phyloP scores from a whole-genome alignment of 2,888 invertebrate species.

The Papilio demoleus region DNA sequence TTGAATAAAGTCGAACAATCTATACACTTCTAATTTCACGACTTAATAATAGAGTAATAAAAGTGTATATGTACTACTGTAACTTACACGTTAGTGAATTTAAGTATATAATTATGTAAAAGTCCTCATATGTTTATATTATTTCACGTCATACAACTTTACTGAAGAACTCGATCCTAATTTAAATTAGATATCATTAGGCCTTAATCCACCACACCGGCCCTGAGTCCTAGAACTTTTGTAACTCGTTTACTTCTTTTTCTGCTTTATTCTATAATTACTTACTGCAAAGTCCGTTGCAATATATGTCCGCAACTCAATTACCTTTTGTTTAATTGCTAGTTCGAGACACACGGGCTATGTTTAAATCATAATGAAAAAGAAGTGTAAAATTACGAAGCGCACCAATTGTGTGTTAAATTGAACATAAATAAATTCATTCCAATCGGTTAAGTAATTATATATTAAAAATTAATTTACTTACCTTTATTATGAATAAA shows the following conservation, averaged over 20 bases:
- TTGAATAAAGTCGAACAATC: no score
- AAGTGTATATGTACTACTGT: no score
- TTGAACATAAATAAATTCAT: slow-evolving; percentile 10
- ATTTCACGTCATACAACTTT: no score
- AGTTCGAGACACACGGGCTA: slow-evolving; percentile 11
- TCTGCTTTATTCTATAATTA: slow-evolving; percentile 17
- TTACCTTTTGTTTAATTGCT: slow-evolving; percentile 33
- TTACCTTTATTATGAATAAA: background rate
- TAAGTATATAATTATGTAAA: no score
- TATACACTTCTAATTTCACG: no score
- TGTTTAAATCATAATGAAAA: slow-evolving; percentile 34
- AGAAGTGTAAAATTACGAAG: slow-evolving; percentile 18
- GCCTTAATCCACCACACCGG: no score
- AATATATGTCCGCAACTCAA: slow-evolving; percentile 20
- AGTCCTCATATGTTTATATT: no score
- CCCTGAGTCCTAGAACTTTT: no score
- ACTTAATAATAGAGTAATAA: no score
- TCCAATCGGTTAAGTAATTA: background rate
- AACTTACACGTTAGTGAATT: no score
- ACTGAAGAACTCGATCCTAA: no score
- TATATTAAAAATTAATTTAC: background rate
- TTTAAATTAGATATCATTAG: no score
- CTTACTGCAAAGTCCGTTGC: slow-evolving; percentile 10
- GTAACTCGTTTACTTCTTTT: background rate
- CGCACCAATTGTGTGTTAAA: slow-evolving; percentile 8